Percentiles rank a stretch among this genome's conserved stretches.
phyloP scores from a whole-genome alignment of 2,797 vertebrate genomes.

The Peromyscus melanophrys region DNA sequence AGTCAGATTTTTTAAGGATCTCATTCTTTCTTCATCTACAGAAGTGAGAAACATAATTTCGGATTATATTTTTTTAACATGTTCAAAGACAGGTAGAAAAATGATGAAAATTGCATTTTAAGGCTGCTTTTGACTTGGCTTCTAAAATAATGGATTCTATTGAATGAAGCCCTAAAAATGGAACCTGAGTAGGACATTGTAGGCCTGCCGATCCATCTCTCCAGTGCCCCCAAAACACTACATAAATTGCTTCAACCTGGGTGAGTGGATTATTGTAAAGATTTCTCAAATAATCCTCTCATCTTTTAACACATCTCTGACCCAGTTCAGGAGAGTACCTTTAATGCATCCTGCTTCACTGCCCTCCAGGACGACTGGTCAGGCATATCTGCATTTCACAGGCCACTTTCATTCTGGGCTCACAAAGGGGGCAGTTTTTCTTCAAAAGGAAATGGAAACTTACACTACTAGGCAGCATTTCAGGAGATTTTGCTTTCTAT shows the following conservation, averaged over 20 bases:
- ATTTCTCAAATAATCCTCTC: constrained; percentile 76
- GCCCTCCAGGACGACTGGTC: constrained; percentile 57
- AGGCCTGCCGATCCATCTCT: constrained; percentile 47
- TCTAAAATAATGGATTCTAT: constrained; percentile 43
- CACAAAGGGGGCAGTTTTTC: constrained; percentile 68
- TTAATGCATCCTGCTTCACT: constrained; percentile 69
- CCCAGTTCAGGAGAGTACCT: constrained; percentile 59
- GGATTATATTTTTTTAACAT: constrained; percentile 11
- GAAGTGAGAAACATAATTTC: constrained; percentile 47
- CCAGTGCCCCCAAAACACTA: not conserved
- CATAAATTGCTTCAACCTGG: constrained; percentile 62
- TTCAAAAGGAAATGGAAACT: constrained; percentile 77
- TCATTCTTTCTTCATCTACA: not conserved
- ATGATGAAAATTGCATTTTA: constrained; percentile 64
- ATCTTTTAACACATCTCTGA: constrained; percentile 74
- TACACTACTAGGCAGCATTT: not conserved
- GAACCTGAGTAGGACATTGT: fast-evolving
- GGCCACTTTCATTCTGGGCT: constrained; percentile 70
- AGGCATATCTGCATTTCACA: constrained; percentile 71
- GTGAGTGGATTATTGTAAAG: constrained; percentile 70
- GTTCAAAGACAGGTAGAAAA: constrained; percentile 42
- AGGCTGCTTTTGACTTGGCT: constrained; percentile 52
- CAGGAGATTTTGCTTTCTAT: constrained; percentile 47
- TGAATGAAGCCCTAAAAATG: constrained; percentile 11
- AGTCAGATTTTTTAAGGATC: not conserved